Conservation (phyloP, 2,797 vertebrate genomes). For the Sebastes cheni region DNA sequence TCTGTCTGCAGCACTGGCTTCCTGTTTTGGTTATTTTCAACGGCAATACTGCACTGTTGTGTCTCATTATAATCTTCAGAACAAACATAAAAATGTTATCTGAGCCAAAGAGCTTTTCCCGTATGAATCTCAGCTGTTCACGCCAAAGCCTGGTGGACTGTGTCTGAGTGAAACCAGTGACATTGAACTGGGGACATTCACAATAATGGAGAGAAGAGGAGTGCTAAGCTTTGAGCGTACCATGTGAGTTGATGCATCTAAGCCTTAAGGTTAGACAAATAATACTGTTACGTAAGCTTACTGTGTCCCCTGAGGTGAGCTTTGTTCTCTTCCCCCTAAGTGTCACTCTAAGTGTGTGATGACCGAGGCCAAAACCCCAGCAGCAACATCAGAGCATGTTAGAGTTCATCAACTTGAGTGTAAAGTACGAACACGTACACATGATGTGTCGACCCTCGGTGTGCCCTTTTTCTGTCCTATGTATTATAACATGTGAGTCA, state of each 20-base stretch:
- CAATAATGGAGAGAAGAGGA: slow-evolving; percentile 18
- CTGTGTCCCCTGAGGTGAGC: slow-evolving; percentile 23
- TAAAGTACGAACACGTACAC: not conserved
- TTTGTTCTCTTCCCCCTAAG: slow-evolving; percentile 25
- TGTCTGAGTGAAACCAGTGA: slow-evolving; percentile 29
- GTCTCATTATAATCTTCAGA: not conserved
- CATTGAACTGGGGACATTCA: slow-evolving; percentile 35
- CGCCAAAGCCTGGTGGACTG: not conserved
- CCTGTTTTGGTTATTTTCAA: not conserved
- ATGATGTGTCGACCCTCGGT: not conserved
- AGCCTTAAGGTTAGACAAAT: slow-evolving; percentile 43
- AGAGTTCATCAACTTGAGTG: slow-evolving; percentile 15
- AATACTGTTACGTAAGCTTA: slow-evolving; percentile 59
- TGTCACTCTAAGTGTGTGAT: slow-evolving; percentile 39
- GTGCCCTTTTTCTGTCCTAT: not conserved
- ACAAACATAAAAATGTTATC: not conserved
- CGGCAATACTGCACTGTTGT: not conserved
- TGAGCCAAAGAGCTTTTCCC: not conserved
- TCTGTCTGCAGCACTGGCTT: not conserved
- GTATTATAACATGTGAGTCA: not conserved
- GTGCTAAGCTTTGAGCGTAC: slow-evolving; percentile 3
- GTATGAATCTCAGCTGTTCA: not conserved
- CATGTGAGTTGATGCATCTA: slow-evolving; percentile 35
- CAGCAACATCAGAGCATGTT: slow-evolving; percentile 47
- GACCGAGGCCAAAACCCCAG: slow-evolving; percentile 23